These are phyloP conservation scores for Pseudolycoriella hygida DNA, from an alignment of 2,888 invertebrate species.

Conservation along the genomic window DNA sequence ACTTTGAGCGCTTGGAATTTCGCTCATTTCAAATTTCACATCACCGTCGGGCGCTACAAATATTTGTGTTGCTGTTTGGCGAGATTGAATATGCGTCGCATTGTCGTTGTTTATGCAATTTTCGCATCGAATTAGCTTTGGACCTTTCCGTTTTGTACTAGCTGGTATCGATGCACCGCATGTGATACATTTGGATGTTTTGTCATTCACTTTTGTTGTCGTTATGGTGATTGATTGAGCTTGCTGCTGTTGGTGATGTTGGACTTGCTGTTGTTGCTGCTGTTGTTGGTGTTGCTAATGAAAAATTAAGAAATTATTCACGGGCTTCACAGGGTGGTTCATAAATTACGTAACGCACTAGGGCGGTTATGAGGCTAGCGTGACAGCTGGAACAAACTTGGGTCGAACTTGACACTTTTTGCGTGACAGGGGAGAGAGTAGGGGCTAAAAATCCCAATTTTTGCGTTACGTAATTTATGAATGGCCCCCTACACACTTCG, in stretches of 20 bases:
- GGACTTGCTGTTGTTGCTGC: constrained; percentile 13
- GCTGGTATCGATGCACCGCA: constrained; percentile 37
- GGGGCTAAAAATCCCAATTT: no score
- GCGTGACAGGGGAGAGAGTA: no score
- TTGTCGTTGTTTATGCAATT: constrained; percentile 41
- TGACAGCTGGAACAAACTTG: no score
- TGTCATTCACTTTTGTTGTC: constrained; percentile 35
- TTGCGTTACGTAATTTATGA: no score
- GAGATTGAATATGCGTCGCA: constrained; percentile 20
- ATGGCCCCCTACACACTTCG: no score
- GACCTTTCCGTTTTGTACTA: constrained; percentile 42
- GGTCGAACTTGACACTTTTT: no score
- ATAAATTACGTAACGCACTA: no score
- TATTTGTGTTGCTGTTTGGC: constrained; percentile 35
- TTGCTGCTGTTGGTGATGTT: constrained; percentile 12
- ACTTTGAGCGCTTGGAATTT: constrained; percentile 17
- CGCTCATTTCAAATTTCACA: constrained; percentile 38
- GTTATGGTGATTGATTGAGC: constrained; percentile 21
- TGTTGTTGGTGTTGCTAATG: constrained; percentile 4
- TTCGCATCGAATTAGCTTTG: constrained; percentile 42
- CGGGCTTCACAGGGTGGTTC: no score
- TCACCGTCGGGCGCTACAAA: constrained; percentile 48
- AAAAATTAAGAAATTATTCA: no score
- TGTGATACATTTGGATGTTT: constrained; percentile 38
- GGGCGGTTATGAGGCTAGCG: no score